These are phyloP conservation scores for Meliscaeva auricollis DNA, from an alignment of 2,888 invertebrate genomes.

Conservation along the genomic window DNA sequence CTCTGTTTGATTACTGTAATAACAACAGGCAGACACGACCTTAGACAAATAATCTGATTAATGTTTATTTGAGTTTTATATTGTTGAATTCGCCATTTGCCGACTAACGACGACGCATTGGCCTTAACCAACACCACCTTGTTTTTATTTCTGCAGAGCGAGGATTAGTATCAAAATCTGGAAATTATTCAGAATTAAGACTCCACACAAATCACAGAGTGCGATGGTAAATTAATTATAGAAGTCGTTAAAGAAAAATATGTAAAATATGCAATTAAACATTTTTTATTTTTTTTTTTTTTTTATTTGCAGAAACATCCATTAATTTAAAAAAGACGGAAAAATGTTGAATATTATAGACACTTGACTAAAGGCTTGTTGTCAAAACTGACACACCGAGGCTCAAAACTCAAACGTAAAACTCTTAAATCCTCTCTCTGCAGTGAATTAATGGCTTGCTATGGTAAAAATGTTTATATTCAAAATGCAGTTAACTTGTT, in stretches of 20 bases:
- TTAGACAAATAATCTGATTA: slow-evolving; percentile 75
- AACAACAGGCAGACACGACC: slow-evolving; percentile 74
- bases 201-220: not conserved
- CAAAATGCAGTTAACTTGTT: slow-evolving; percentile 36
- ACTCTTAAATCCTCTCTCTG: not conserved
- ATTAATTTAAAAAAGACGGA: slow-evolving; percentile 24
- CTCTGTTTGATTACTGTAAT: slow-evolving; percentile 67
- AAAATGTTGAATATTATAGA: not conserved
- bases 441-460: not conserved
- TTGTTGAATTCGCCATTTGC: not conserved
- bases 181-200: slow-evolving; percentile 28
- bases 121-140: not conserved
- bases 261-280: slow-evolving; percentile 32
- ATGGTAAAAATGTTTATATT: not conserved
- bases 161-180: slow-evolving; percentile 26
- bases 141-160: not conserved
- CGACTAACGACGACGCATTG: not conserved
- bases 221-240: slow-evolving; percentile 16
- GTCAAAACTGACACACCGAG: slow-evolving; percentile 24
- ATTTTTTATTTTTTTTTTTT: slow-evolving; percentile 1
- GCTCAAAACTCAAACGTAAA: slow-evolving; percentile 12
- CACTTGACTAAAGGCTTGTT: slow-evolving; percentile 35
- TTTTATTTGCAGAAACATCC: slow-evolving; percentile 3
- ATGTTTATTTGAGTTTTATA: slow-evolving; percentile 63
- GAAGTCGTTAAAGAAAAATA: slow-evolving; percentile 21